Conservation (phyloP, 2,797 vertebrate genomes). For the Phaenicophaeus curvirostris region DNA sequence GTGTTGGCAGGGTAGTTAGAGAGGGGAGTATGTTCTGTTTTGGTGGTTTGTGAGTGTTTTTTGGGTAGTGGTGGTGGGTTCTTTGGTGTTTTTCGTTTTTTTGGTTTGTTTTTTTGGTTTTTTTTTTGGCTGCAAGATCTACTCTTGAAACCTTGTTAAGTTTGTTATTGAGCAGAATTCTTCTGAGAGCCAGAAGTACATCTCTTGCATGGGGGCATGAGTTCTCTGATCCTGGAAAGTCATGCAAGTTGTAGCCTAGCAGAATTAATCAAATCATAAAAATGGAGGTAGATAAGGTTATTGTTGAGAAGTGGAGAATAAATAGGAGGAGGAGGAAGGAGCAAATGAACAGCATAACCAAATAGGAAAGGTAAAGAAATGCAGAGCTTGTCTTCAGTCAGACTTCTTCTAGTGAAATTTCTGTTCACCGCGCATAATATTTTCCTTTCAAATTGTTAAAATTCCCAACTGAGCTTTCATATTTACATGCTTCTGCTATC, state of each 20-base stretch:
- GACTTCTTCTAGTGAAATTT: background rate
- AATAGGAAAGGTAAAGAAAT: background rate
- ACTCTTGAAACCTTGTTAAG: background rate
- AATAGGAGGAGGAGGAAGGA: background rate
- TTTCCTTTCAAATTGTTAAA: background rate
- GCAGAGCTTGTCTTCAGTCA: background rate
- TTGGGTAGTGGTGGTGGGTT: background rate
- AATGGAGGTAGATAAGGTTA: background rate
- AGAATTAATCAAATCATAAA: background rate
- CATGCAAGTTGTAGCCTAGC: background rate
- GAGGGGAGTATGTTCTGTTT: too few relatives aligned
- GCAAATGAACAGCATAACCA: background rate
- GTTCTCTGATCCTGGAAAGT: background rate
- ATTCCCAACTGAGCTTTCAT: background rate
- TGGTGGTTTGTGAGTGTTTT: background rate
- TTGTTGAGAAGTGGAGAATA: background rate
- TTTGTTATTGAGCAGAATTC: background rate
- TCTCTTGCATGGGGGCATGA: background rate
- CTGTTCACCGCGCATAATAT: accelerated
- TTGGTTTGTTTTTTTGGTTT: too few relatives aligned
- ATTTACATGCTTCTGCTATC: background rate
- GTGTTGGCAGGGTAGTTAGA: background rate
- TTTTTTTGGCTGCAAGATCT: background rate
- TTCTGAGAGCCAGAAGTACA: background rate
- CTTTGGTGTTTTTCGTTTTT: too few relatives aligned